A percentile compares a stretch with the other conserved stretches of the same genome.
phyloP scores from a whole-genome alignment of 2,113 vertebrate genomes.

The Mesembrinibis cayennensis region DNA sequence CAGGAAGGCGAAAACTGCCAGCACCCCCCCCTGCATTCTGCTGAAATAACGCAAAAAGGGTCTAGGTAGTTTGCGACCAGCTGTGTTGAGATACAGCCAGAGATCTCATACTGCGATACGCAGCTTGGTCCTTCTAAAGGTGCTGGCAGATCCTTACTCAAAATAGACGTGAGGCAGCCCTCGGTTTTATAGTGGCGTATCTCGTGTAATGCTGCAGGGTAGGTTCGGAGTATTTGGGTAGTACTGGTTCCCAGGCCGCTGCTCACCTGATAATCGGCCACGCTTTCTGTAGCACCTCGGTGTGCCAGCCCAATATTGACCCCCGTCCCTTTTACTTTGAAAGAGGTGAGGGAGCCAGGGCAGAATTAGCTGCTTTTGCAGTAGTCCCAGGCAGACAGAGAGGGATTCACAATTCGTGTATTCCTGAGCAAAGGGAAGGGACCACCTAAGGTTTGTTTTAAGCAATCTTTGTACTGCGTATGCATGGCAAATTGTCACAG shows the following conservation, averaged over 20 bases:
- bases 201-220: neutral
- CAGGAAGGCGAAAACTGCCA: neutral
- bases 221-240: neutral
- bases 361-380: neutral
- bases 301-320: neutral
- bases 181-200: fast-evolving
- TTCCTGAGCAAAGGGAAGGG: neutral
- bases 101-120: neutral
- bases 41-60: neutral
- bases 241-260: neutral
- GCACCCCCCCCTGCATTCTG: neutral
- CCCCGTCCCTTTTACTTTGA: neutral
- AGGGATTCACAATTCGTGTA: neutral
- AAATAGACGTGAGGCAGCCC: neutral
- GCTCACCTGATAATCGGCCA: neutral
- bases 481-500: neutral
- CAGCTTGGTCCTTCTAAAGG: neutral
- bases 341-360: neutral
- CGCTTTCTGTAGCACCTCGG: neutral
- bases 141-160: neutral
- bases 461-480: neutral
- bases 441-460: neutral
- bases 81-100: neutral
- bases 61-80: neutral
- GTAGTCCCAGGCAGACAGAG: neutral